Conservation (phyloP, 2,888 invertebrate genomes). For the Zygothrica quintamaculata region DNA sequence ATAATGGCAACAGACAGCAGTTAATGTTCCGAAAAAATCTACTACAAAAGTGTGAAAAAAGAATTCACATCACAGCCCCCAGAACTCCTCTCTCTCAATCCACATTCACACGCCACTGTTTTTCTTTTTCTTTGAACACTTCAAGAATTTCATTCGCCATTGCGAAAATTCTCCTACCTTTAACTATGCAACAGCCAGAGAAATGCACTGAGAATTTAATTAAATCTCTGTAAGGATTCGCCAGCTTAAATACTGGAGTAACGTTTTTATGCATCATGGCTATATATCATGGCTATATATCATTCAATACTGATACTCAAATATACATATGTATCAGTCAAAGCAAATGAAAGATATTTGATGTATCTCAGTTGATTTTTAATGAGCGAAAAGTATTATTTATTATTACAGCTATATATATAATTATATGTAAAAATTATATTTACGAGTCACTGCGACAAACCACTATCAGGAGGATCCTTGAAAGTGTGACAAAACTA, state of each 20-base stretch:
- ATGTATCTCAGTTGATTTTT: too few species aligned
- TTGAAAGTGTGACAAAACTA: too few species aligned
- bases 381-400: too few species aligned
- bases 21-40: conserved; percentile 66
- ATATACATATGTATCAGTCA: too few species aligned
- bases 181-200: conserved; percentile 20
- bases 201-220: conserved; percentile 54
- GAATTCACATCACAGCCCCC: conserved; percentile 9
- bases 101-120: conserved; percentile 10
- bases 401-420: too few species aligned
- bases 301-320: too few species aligned
- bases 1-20: conserved; percentile 74
- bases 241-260: too few species aligned
- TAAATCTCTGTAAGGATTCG: conserved; percentile 33
- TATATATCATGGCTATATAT: too few species aligned
- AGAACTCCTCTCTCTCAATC: background rate
- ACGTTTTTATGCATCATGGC: too few species aligned
- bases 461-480: too few species aligned
- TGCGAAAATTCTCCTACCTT: conserved; percentile 1
- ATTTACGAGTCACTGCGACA: too few species aligned
- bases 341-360: too few species aligned
- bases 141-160: conserved; percentile 10
- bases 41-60: conserved; percentile 60
- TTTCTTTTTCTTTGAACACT: conserved; percentile 10
- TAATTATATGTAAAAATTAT: background rate